phyloP scores from a whole-genome alignment of 1,140 invertebrate genomes.

The Polypedilum vanderplanki region DNA sequence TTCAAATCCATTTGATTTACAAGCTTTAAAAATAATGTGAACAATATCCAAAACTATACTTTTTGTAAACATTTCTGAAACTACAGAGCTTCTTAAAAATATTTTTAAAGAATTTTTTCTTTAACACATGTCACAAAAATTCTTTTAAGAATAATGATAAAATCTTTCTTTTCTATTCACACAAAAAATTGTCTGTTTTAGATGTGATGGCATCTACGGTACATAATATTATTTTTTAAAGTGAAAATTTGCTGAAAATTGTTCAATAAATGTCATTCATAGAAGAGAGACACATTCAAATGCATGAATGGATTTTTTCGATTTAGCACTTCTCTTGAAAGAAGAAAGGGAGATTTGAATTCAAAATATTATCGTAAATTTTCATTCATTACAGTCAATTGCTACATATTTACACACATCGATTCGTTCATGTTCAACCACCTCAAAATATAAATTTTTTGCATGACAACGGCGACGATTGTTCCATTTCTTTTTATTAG shows the following conservation, averaged over 20 bases:
- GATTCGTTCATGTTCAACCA: background rate
- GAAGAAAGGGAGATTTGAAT: background rate
- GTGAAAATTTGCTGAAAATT: constrained; percentile 16
- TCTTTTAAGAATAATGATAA: too few species aligned
- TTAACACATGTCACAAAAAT: too few species aligned
- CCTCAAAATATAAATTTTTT: background rate
- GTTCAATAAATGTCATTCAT: constrained; percentile 12
- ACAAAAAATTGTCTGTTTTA: background rate
- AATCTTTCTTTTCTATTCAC: background rate
- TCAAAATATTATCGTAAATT: constrained; percentile 14
- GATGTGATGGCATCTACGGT: background rate
- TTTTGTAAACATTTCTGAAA: too few species aligned
- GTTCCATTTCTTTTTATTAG: background rate
- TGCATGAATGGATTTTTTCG: background rate
- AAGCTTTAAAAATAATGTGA: too few species aligned
- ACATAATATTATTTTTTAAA: background rate
- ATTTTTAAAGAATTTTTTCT: too few species aligned
- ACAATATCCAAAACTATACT: too few species aligned
- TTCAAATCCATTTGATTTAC: too few species aligned
- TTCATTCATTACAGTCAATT: constrained; percentile 15
- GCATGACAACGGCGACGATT: background rate
- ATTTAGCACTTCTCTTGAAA: background rate
- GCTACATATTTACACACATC: background rate
- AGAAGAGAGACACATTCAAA: background rate
- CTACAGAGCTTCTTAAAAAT: too few species aligned